A percentile compares a stretch with the other conserved stretches of the same genome.
These are phyloP conservation scores for Beris morrisii DNA, from an alignment of 2,888 invertebrate genomes.

Conservation along the genomic window DNA sequence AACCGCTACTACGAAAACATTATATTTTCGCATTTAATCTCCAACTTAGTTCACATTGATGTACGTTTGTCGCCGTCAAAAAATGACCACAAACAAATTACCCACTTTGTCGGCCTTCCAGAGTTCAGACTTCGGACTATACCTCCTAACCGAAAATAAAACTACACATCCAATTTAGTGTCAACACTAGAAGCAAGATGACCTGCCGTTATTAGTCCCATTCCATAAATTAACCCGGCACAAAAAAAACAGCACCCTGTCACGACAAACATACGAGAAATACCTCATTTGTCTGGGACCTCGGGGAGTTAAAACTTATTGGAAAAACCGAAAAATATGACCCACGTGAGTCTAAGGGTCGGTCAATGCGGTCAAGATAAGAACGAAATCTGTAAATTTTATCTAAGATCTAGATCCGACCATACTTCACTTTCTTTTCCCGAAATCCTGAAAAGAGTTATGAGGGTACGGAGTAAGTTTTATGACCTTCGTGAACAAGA, in stretches of 20 bases:
- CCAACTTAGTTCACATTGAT: no score
- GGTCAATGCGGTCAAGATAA: slow-evolving; percentile 15
- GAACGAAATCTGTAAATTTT: slow-evolving; percentile 24
- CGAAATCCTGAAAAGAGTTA: slow-evolving; percentile 21
- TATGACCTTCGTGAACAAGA: slow-evolving; percentile 10
- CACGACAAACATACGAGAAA: no score
- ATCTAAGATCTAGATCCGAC: slow-evolving; percentile 22
- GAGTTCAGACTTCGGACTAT: no score
- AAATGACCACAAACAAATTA: no score
- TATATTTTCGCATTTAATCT: no score
- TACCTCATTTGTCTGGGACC: no score
- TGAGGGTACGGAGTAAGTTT: slow-evolving; percentile 29
- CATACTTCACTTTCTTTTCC: slow-evolving; percentile 2
- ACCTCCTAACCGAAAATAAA: neutral
- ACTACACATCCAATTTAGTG: slow-evolving; percentile 4
- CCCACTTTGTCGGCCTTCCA: no score
- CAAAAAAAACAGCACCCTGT: slow-evolving; percentile 14
- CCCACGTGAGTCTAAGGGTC: no score
- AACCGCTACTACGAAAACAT: no score
- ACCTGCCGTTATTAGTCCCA: slow-evolving; percentile 26
- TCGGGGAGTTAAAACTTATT: no score
- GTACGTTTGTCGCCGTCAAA: no score
- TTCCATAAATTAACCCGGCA: slow-evolving; percentile 20
- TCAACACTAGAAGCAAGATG: slow-evolving; percentile 30
- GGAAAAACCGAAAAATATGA: no score